Evolutionary conservation across 2,797 vertebrate species (phyloP).

Genomic region (Syngnathus rostellatus): DNA sequence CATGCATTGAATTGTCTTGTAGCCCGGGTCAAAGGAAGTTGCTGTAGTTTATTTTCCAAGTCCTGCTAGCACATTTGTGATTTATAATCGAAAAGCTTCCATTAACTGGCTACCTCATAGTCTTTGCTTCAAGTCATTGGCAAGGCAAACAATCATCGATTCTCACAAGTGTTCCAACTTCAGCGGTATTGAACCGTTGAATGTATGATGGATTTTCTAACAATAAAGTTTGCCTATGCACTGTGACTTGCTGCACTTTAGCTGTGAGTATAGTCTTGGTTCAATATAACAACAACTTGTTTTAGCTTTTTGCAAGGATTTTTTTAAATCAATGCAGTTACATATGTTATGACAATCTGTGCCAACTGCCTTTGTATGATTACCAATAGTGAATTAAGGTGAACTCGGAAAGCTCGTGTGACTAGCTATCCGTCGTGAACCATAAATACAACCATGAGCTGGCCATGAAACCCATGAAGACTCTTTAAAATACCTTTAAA

Average conservation of each 20-base stretch:
- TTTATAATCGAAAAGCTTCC: neutral
- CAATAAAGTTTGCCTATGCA: neutral
- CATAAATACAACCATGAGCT: neutral
- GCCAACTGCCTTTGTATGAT: neutral
- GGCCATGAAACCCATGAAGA: neutral
- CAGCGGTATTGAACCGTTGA: constrained; percentile 5
- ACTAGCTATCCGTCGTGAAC: neutral
- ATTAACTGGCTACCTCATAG: neutral
- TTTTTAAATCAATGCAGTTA: too few relatives aligned
- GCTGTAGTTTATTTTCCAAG: constrained; percentile 11
- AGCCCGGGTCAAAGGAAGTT: constrained; percentile 1
- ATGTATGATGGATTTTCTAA: neutral
- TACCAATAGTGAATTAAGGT: neutral
- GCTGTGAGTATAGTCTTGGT: neutral
- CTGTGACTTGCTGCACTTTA: neutral
- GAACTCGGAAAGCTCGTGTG: neutral
- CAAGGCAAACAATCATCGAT: neutral
- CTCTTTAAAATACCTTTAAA: neutral
- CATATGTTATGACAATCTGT: neutral
- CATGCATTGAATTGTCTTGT: constrained; percentile 11
- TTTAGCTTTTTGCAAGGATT: too few relatives aligned
- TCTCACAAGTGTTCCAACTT: constrained; percentile 6
- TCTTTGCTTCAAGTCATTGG: neutral
- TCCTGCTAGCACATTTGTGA: neutral
- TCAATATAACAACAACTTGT: neutral